Evolutionary conservation across 2,797 vertebrate genomes (phyloP).

Genomic region (Tenualosa ilisha): DNA sequence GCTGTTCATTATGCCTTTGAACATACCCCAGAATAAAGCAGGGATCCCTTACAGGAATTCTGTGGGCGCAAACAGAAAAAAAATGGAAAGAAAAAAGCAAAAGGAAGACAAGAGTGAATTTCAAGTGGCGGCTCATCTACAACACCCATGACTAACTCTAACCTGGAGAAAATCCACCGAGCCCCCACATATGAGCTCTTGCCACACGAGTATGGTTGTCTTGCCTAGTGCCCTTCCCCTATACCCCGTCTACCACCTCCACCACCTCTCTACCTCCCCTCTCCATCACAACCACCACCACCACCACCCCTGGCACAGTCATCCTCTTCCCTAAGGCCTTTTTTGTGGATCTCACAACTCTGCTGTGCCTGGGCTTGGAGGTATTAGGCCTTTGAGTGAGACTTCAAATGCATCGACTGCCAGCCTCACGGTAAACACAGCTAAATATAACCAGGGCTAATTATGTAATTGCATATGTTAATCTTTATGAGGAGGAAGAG

Average conservation of each 20-base stretch:
- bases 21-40: slow-evolving; percentile 16
- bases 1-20: background rate
- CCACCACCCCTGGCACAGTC: background rate
- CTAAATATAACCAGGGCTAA: slow-evolving; percentile 70
- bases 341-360: slow-evolving; percentile 14
- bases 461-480: slow-evolving; percentile 68
- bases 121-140: background rate
- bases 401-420: slow-evolving; percentile 42
- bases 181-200: background rate
- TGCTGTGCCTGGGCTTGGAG: slow-evolving; percentile 40
- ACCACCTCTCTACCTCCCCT: background rate
- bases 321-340: background rate
- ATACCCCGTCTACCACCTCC: background rate
- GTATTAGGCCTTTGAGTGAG: slow-evolving; percentile 59
- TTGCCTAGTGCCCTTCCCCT: background rate
- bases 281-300: background rate
- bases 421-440: slow-evolving; percentile 51
- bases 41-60: background rate
- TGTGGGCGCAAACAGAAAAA: background rate
- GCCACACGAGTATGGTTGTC: background rate
- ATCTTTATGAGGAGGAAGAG: slow-evolving; percentile 58
- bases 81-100: background rate
- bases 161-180: background rate
- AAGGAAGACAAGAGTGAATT: background rate
- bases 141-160: background rate